Conservation (phyloP, 2,888 invertebrate genomes). For the Ectemnius cavifrons region DNA sequence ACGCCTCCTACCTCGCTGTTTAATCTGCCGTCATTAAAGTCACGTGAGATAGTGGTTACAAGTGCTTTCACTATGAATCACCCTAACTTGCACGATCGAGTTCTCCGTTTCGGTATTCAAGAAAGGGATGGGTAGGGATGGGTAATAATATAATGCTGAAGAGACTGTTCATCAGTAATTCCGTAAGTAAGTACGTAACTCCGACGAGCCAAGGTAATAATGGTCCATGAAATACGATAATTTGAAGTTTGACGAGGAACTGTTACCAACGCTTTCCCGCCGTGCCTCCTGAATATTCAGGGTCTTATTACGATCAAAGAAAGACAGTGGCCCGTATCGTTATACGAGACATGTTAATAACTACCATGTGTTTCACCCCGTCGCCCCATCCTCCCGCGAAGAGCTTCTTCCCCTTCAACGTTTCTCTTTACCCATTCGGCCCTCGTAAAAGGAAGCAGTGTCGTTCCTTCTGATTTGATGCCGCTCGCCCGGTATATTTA, state of each 20-base stretch:
- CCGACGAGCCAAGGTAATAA: not conserved
- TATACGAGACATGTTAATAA: too few species aligned
- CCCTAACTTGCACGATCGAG: conserved; percentile 1
- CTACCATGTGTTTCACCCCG: too few species aligned
- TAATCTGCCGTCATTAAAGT: not conserved
- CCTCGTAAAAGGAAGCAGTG: too few species aligned
- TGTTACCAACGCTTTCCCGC: not conserved
- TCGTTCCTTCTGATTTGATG: too few species aligned
- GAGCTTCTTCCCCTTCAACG: too few species aligned
- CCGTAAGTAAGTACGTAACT: conserved; percentile 3
- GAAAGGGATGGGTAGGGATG: not conserved
- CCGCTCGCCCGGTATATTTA: too few species aligned
- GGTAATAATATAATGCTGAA: conserved; percentile 7
- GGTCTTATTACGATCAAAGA: too few species aligned
- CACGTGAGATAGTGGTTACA: conserved; percentile 1
- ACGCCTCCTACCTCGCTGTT: too few species aligned
- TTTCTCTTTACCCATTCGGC: too few species aligned
- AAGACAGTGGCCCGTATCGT: too few species aligned
- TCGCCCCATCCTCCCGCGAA: too few species aligned
- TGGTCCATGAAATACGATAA: conserved; percentile 10
- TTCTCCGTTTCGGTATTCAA: not conserved
- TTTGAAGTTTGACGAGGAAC: conserved; percentile 9
- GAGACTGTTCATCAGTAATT: conserved; percentile 7
- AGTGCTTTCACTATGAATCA: not conserved
- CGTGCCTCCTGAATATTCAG: too few species aligned